Evolutionary conservation across 2,113 vertebrate species (phyloP).

Genomic region (Dromiciops gliroides): DNA sequence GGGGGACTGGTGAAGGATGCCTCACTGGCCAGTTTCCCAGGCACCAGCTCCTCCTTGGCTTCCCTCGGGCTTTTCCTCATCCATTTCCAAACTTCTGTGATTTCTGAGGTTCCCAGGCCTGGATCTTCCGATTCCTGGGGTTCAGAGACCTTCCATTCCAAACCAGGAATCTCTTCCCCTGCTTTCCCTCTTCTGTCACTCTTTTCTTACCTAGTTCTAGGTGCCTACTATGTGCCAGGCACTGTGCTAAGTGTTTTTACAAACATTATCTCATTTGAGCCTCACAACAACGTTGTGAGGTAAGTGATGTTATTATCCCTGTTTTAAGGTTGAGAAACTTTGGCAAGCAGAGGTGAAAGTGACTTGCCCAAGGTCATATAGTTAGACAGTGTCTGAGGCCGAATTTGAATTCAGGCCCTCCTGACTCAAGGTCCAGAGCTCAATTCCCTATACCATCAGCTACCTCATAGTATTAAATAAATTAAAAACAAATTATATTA

Average conservation of each 20-base stretch:
- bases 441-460: not conserved
- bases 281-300: not conserved
- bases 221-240: too few relatives aligned
- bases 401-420: not conserved
- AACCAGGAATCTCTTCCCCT: not conserved
- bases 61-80: not conserved
- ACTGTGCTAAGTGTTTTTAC: not conserved
- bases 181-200: not conserved
- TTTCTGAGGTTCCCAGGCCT: not conserved
- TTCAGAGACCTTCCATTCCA: not conserved
- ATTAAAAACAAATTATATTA: not conserved
- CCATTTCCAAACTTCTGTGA: not conserved
- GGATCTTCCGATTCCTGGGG: not conserved
- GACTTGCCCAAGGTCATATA: not conserved
- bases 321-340: not conserved
- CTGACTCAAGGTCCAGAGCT: not conserved
- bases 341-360: not conserved
- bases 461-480: not conserved
- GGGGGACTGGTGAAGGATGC: not conserved
- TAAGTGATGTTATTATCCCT: not conserved
- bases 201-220: not conserved
- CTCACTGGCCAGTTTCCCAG: not conserved
- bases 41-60: not conserved
- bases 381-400: not conserved
- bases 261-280: not conserved